Percentiles rank a stretch among this genome's conserved stretches.
phyloP scores from a whole-genome alignment of 1,140 invertebrate species.

The Procambarus virginalis region DNA sequence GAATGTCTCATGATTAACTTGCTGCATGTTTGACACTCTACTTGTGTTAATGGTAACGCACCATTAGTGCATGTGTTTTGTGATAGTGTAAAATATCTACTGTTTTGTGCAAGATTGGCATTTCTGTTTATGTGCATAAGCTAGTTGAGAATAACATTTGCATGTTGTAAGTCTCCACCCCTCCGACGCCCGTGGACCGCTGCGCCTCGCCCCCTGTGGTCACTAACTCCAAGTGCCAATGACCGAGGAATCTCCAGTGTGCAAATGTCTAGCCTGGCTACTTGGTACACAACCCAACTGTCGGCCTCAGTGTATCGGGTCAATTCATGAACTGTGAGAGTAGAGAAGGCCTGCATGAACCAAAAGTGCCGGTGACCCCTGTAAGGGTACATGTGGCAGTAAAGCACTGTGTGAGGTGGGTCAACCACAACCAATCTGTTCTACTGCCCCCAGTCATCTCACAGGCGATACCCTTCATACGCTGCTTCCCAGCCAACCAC shows the following conservation, averaged over 20 bases:
- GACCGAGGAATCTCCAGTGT: slow-evolving; percentile 76
- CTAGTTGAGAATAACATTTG: neutral
- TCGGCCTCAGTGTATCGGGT: slow-evolving; percentile 79
- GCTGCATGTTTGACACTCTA: no score
- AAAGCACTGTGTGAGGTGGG: slow-evolving; percentile 81
- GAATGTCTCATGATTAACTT: no score
- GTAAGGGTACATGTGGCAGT: slow-evolving; percentile 84
- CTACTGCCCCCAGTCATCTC: slow-evolving; percentile 80
- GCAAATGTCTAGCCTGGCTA: slow-evolving; percentile 80
- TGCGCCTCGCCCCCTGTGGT: slow-evolving; percentile 84
- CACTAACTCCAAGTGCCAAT: slow-evolving; percentile 83
- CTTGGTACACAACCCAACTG: slow-evolving; percentile 77
- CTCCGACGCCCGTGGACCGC: slow-evolving; percentile 75
- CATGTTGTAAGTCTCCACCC: slow-evolving; percentile 9
- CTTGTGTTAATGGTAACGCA: no score
- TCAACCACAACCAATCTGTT: slow-evolving; percentile 87
- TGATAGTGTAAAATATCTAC: no score
- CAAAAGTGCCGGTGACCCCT: slow-evolving; percentile 86
- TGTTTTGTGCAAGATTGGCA: no score
- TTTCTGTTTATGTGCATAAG: neutral
- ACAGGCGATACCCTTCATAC: slow-evolving; percentile 80
- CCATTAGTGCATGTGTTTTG: no score
- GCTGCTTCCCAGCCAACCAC: slow-evolving; percentile 67
- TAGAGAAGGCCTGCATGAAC: slow-evolving; percentile 79
- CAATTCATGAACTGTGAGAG: slow-evolving; percentile 76